phyloP scores from a whole-genome alignment of 2,888 invertebrate genomes.

The Galerucella pusilla region DNA sequence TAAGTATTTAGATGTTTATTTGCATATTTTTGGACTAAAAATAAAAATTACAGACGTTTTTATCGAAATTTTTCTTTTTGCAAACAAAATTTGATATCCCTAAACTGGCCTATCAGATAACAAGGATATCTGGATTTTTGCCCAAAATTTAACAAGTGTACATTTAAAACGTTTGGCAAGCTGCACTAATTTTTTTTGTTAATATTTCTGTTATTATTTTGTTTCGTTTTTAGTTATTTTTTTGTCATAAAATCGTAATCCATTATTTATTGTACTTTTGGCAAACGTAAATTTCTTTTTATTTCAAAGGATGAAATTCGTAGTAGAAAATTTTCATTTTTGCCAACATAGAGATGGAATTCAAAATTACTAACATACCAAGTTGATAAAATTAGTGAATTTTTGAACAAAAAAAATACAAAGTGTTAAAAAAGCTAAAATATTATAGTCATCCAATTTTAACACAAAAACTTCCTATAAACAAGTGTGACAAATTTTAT shows the following conservation, averaged over 20 bases:
- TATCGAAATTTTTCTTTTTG: too few species aligned
- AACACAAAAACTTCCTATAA: too few species aligned
- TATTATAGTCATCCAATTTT: too few species aligned
- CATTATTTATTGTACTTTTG: slow-evolving; percentile 6
- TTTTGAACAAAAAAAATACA: too few species aligned
- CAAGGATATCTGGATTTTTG: slow-evolving; percentile 18
- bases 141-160: slow-evolving; percentile 21
- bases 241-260: slow-evolving; percentile 14
- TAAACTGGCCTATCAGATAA: slow-evolving; percentile 17
- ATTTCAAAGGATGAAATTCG: slow-evolving; percentile 11
- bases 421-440: too few species aligned
- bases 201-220: neutral
- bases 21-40: too few species aligned
- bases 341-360: slow-evolving; percentile 2
- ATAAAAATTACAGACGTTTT: too few species aligned
- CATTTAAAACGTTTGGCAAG: slow-evolving; percentile 23
- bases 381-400: too few species aligned
- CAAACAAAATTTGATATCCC: too few species aligned
- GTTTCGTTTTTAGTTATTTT: slow-evolving; percentile 11
- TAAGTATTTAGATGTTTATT: too few species aligned
- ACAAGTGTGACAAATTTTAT: too few species aligned
- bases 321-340: neutral
- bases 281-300: neutral
- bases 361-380: neutral
- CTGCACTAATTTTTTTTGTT: neutral